These are phyloP conservation scores for Cydia fagiglandana DNA, from an alignment of 1,140 invertebrate species.

Conservation along the genomic window DNA sequence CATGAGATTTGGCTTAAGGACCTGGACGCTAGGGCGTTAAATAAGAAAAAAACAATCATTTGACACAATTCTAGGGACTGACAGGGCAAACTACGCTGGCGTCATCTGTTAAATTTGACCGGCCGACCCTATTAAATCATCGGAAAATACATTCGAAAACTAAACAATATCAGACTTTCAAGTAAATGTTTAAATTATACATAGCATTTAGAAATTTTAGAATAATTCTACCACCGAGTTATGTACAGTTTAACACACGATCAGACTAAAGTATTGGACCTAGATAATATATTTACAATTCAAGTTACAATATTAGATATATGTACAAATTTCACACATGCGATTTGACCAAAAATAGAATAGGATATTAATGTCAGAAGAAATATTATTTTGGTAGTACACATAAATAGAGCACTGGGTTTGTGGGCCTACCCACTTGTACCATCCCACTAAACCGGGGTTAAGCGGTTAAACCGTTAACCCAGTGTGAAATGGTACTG, in stretches of 20 bases:
- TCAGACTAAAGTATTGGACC: not conserved
- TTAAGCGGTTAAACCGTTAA: too few species aligned
- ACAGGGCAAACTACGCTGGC: too few species aligned
- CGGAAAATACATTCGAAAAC: not conserved
- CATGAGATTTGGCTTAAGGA: too few species aligned
- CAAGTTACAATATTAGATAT: not conserved
- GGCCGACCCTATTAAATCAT: not conserved
- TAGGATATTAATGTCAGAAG: not conserved
- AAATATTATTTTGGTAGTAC: too few species aligned
- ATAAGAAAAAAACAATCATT: too few species aligned
- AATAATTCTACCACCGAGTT: not conserved
- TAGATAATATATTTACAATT: conserved; percentile 3
- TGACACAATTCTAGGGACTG: too few species aligned
- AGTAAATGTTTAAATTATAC: not conserved
- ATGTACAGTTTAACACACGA: not conserved
- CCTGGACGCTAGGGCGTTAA: too few species aligned
- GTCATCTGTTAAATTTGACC: too few species aligned
- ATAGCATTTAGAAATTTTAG: not conserved
- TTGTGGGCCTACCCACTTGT: too few species aligned
- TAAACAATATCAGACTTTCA: conserved; percentile 14
- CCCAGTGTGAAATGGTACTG: too few species aligned
- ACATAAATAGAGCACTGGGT: too few species aligned
- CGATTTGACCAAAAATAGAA: conserved; percentile 9
- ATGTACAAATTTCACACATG: not conserved
- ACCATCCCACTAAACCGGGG: too few species aligned